Evolutionary conservation across 2,888 invertebrate species (phyloP).

Genomic region (Labia minor): DNA sequence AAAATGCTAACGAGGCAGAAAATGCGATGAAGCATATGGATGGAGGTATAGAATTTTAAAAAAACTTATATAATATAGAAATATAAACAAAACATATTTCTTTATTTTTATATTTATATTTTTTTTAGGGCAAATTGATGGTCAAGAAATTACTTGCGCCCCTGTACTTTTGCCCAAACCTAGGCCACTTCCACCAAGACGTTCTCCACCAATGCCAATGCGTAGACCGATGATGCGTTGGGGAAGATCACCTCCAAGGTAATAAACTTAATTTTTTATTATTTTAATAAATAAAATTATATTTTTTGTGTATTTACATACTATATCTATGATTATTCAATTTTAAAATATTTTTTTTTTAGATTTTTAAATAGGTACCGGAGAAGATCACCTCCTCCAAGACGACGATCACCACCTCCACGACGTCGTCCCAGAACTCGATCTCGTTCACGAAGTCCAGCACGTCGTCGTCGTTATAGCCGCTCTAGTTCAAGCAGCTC

Average conservation of each 20-base stretch:
- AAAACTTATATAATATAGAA: constrained; percentile 8
- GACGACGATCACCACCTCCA: constrained; percentile 38
- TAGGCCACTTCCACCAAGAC: constrained; percentile 39
- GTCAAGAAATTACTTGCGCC: constrained; percentile 88
- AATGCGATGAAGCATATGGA: constrained; percentile 99
- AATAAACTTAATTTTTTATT: too few species aligned
- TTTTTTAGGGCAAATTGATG: constrained; percentile 75
- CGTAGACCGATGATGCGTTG: constrained; percentile 26
- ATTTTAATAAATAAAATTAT: not conserved
- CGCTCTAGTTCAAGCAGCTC: constrained; percentile 49
- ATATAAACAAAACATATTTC: not conserved
- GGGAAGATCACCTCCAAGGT: constrained; percentile 29
- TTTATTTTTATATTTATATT: too few species aligned
- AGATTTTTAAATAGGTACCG: constrained; percentile 25
- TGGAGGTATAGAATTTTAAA: constrained; percentile 53
- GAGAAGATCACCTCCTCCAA: constrained; percentile 38
- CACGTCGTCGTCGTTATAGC: constrained; percentile 55
- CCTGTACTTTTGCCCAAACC: constrained; percentile 77
- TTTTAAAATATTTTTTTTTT: constrained; percentile 21
- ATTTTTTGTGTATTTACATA: too few species aligned
- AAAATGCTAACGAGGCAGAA: constrained; percentile 88
- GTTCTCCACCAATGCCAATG: constrained; percentile 34
- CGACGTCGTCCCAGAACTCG: constrained; percentile 42
- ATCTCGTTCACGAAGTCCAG: constrained; percentile 44
- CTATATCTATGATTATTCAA: not conserved